A percentile compares a stretch with the other conserved stretches of the same genome.
Evolutionary conservation across 2,888 invertebrate species (phyloP).

Genomic region (Himalopsyche tibetana): DNA sequence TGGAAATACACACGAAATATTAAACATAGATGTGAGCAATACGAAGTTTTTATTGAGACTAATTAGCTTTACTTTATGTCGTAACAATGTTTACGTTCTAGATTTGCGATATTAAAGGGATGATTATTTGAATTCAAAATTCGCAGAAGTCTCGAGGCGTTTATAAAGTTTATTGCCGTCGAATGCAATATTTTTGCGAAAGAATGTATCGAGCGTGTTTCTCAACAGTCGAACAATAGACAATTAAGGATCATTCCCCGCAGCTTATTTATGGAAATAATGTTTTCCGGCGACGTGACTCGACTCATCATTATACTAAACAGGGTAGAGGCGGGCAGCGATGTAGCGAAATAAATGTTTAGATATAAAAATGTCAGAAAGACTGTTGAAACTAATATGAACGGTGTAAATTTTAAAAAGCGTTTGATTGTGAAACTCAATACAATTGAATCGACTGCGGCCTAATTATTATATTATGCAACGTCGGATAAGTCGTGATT

Average conservation of each 20-base stretch:
- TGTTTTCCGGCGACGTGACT: conserved; percentile 43
- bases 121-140: conserved; percentile 5
- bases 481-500: too few relatives aligned
- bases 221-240: conserved; percentile 19
- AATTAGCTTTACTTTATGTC: too few relatives aligned
- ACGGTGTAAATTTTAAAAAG: too few relatives aligned
- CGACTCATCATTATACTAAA: conserved; percentile 5
- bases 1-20: too few relatives aligned
- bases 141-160: background rate
- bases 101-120: background rate
- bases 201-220: conserved; percentile 20
- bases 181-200: conserved; percentile 8
- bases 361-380: background rate
- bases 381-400: too few relatives aligned
- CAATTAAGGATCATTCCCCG: conserved; percentile 41
- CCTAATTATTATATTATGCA: too few relatives aligned
- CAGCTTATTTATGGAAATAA: conserved; percentile 31
- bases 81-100: too few relatives aligned
- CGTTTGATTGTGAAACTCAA: too few relatives aligned
- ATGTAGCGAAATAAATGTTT: background rate
- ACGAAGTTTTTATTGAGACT: too few relatives aligned
- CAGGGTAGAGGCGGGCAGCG: background rate
- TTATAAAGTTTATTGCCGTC: background rate
- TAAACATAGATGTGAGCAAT: too few relatives aligned
- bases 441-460: too few relatives aligned